A percentile compares a stretch with the other conserved stretches of the same genome.
Evolutionary conservation across 2,113 vertebrate species (phyloP).

Genomic region (Leucoraja erinaceus): DNA sequence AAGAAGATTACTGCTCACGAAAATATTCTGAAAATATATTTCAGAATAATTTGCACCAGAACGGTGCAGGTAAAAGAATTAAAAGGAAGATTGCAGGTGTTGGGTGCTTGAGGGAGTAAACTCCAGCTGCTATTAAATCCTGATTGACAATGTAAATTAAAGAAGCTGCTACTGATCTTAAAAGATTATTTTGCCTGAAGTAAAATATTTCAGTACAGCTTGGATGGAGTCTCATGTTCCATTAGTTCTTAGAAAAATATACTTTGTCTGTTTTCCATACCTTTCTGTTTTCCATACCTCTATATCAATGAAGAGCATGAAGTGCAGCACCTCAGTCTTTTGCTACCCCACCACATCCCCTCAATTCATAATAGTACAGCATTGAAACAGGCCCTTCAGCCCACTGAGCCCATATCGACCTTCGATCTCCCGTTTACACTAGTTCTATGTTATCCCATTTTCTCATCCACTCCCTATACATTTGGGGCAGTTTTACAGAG

Average conservation of each 20-base stretch:
- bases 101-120: constrained; percentile 14
- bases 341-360: not conserved
- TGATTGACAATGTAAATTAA: constrained; percentile 19
- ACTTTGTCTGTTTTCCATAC: not conserved
- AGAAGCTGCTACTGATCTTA: constrained; percentile 31
- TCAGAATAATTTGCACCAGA: not conserved
- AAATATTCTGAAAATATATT: not conserved
- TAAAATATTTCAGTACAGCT: not conserved
- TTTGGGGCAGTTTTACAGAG: no score
- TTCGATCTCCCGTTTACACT: no score
- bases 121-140: constrained; percentile 16
- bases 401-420: no score
- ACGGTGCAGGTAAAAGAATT: not conserved
- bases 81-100: not conserved
- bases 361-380: not conserved
- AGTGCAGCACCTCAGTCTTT: not conserved
- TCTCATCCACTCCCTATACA: no score
- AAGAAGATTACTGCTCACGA: not conserved
- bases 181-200: constrained; percentile 24
- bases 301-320: not conserved
- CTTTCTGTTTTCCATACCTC: not conserved
- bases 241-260: not conserved
- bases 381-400: no score
- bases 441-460: no score
- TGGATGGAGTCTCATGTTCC: not conserved